Base-by-base conservation (phyloP, 64 coral and sea anemone genomes). In the Catalaphyllia jardinei region DNA sequence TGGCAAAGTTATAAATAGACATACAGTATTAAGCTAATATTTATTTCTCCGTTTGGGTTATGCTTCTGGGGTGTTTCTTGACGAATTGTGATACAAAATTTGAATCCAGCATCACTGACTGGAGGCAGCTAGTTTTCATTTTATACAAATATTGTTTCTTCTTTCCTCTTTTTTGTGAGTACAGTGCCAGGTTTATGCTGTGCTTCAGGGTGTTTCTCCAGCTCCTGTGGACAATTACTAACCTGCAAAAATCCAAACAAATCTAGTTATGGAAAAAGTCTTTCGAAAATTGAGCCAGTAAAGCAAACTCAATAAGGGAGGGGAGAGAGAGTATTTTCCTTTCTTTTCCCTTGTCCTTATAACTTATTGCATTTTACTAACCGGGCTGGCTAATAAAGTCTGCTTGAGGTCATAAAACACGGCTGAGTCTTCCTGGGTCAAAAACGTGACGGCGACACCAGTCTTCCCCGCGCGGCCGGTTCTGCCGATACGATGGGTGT, bases 401-500 rank as follows among this genome's bases (percentile, higher is more conserved):
- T 98, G 96, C 72, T 98, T 98, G 67, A 98, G 93, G 64, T 98
- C 96, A 82, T 95, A 98, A 79, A 98, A 98, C 42, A 98, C 87
- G 19, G 67, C 93, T 30, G 90, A 93, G 72, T 98, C 96, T 27
- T 94, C 94, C 73, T 93, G 88, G 24, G 96, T 98, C 52, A 98
- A 79, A 75, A 98, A 95, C 20, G 90, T 72, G 31, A 98, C 76
- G 42, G 96, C 93, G 35, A 90, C 63, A 93, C 96, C 96, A 69
- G 93, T 95, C 83, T 98, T 98, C 52, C 96, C 96, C 17, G 96
- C 96, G 52, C 96, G 91, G 79, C 96, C 96, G 12, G 96, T 98
- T 79, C 96, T 87, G 28, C 96, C 96, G 60, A 99, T 99, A 93
- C 97, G 97, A 89, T 99, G 93, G 31, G 97, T 95, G 79, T 99